Base-by-base conservation (phyloP, 2,113 vertebrate genomes). In the Nyctereutes procyonoides region DNA sequence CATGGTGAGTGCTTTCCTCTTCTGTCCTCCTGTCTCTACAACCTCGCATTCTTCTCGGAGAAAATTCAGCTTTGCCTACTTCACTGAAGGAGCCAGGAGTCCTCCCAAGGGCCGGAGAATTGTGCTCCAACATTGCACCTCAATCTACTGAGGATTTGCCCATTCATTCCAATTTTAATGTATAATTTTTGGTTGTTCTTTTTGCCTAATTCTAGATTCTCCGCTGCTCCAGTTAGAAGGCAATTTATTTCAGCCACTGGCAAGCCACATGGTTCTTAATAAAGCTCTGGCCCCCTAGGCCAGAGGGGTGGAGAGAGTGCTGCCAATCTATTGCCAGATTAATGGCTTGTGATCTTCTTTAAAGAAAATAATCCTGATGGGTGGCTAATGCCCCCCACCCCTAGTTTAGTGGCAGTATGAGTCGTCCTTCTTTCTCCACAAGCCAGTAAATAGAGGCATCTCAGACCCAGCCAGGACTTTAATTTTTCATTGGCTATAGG, bases 311-410 rank as follows among this genome's bases (percentile, higher is more conserved):
- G 28, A 9, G 5, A 56, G 9, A 17, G 13, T 7, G 17, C 74
- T 82, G 92, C 92, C 97, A 97, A 94, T 97, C 94, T 98, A 97
- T 97, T 98, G 93, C 98, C 90, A 83, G 97, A 62, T 97, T 98
- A 98, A 98, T 97, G 93, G 93, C 93, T 96, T 98, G 96, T 95
- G 98, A 98, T 96, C 96, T 96, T 93, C 96, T 98, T 98, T 98
- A 98, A 97, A 98, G 98, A 98, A 97, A 98, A 95, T 93, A 98
- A 97, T 98, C 89, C 91, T 93, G 97, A 98, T 98, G 97, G 88
- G 98, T 98, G 97, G 90, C 73, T 93, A 97, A 97, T 96, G 96
- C 79, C 90, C 93, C 92, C 83, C 93, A 81, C 90, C 93, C 92
- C 83, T 94, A 81, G 89, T 97, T 97, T 93, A 97, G 95, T 93